Conservation (phyloP, 1,140 invertebrate genomes). For the Lineus longissimus region DNA sequence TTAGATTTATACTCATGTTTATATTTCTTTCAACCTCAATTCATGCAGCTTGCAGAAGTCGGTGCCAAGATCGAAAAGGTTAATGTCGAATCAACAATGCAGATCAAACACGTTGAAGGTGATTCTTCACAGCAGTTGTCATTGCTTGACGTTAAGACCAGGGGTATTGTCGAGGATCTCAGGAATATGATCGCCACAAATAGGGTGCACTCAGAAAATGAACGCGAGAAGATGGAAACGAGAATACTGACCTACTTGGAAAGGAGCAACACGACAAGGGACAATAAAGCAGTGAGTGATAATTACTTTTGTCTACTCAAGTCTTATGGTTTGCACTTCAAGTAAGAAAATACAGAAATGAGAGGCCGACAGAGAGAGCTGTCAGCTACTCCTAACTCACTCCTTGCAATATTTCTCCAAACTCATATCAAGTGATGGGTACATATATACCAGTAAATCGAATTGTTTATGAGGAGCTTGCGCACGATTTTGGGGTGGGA, state of each 20-base stretch:
- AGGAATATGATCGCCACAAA: conserved; percentile 30
- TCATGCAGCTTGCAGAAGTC: conserved; percentile 20
- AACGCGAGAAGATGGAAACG: conserved; percentile 42
- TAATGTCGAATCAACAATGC: conserved; percentile 35
- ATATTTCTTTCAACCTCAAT: too few relatives aligned
- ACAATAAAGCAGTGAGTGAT: conserved; percentile 31
- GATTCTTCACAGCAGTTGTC: conserved; percentile 42
- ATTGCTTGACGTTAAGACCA: conserved; percentile 41
- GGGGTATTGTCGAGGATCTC: conserved; percentile 42
- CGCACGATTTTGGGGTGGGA: too few relatives aligned
- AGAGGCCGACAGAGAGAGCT: too few relatives aligned
- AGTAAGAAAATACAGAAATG: background rate
- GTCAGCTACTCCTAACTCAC: too few relatives aligned
- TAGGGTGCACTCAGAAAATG: conserved; percentile 30
- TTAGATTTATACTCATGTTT: too few relatives aligned
- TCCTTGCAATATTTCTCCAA: too few relatives aligned
- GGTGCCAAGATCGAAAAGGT: conserved; percentile 32
- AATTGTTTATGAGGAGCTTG: too few relatives aligned
- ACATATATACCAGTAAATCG: too few relatives aligned
- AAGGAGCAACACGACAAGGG: conserved; percentile 26
- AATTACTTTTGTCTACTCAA: conserved; percentile 9
- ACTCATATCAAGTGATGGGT: too few relatives aligned
- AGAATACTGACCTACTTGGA: conserved; percentile 33
- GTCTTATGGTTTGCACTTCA: background rate
- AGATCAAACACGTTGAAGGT: conserved; percentile 40